Base-by-base conservation (phyloP, 2,888 invertebrate species). In the Agrotis puta region DNA sequence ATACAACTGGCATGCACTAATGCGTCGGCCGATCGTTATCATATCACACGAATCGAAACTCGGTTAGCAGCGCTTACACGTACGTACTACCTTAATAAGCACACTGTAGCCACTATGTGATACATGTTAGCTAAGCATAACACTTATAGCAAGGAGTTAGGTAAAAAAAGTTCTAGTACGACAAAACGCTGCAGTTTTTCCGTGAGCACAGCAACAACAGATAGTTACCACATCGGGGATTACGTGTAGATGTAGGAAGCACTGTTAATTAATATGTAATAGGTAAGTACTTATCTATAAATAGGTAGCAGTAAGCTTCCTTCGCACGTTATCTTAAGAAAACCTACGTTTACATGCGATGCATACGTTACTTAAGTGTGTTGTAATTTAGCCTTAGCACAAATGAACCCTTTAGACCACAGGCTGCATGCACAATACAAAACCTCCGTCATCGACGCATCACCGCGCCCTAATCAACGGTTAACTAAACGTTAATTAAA, bases 1-100 rank as follows among this genome's bases (percentile, higher is more conserved):
- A 87, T 87, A 85, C 86, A 88, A 88, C 73, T 74, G 71, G 77
- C 83, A 86, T 85, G 85, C 85, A 86, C 85, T 85, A 84, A 84
- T 86, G 81, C 85, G 83, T 76, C 77, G 27, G 48, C 61, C 67
- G 84, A 87, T 88, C 80, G 75, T 68, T 85, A 88, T 87, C 86
- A 78, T 80, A 81, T 78, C 81, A 81, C 82, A 82, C 76, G 78
- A 83, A 85, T 81, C 76, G 82, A 81, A 83, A 78, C 77, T 75
- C 74, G 76, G 71, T 58, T 83, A 74, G 59, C 71, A 63, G 70
- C 58, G 58, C 63, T 63, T 48, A 51, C 54, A 62, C 57, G 27
- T 14, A 62, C 57, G 27, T 14, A 27, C 39, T 56, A n/a, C n/a
- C 43, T 48, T 56, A 56, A n/a, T n/a, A 20, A 48, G 47, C 51